A percentile compares a stretch with the other conserved stretches of the same genome.
These are phyloP conservation scores for Fabriciana adippe DNA, from an alignment of 2,888 invertebrate species.

Conservation along the genomic window DNA sequence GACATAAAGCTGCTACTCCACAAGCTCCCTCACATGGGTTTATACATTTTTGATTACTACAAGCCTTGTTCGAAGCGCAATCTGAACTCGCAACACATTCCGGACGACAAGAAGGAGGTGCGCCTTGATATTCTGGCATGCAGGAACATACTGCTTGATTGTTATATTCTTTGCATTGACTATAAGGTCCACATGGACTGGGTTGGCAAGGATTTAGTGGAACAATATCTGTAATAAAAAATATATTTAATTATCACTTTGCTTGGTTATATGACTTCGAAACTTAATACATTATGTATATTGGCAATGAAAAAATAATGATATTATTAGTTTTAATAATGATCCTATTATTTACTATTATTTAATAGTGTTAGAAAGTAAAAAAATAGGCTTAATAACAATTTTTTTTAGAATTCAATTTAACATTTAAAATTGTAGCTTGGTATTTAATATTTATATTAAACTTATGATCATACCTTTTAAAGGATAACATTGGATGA, in stretches of 20 bases:
- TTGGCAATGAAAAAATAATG: no score
- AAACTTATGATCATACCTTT: slow-evolving; percentile 64
- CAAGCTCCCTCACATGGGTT: slow-evolving; percentile 91
- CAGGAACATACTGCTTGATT: slow-evolving; percentile 87
- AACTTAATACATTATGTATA: neutral
- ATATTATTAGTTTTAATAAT: neutral
- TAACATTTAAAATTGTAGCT: no score
- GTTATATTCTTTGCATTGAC: slow-evolving; percentile 83
- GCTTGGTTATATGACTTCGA: neutral
- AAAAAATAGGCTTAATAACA: no score
- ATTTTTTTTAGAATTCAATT: no score
- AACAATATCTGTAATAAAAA: slow-evolving; percentile 56
- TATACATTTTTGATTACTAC: slow-evolving; percentile 86
- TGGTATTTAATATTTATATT: neutral
- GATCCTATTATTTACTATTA: no score
- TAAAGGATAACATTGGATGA: slow-evolving; percentile 84
- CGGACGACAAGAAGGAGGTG: slow-evolving; percentile 86
- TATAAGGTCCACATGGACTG: slow-evolving; percentile 84
- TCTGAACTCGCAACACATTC: slow-evolving; percentile 88
- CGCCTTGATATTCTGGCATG: slow-evolving; percentile 83
- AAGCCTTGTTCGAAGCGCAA: slow-evolving; percentile 86
- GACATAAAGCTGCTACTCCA: slow-evolving; percentile 87
- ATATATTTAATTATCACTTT: neutral
- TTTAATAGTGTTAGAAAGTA: no score
- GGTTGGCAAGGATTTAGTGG: slow-evolving; percentile 83